Evolutionary conservation across 2,797 vertebrate species (phyloP).

Genomic region (Malacoctenus gilli): DNA sequence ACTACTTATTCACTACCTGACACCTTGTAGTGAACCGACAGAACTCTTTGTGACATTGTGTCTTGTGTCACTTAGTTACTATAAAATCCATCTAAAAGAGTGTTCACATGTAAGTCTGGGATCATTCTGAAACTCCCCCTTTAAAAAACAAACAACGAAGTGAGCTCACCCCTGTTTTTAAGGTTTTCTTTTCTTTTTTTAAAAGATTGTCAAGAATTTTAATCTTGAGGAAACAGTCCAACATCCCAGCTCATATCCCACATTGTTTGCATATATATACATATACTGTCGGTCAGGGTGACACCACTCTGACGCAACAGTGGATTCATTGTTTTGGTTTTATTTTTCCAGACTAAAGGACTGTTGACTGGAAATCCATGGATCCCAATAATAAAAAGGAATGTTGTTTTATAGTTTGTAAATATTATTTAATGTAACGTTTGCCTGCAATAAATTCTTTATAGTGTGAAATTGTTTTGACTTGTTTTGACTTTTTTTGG

Average conservation of each 20-base stretch:
- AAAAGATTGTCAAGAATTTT: too few species aligned
- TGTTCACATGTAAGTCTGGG: slow-evolving; percentile 15
- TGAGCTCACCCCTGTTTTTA: too few species aligned
- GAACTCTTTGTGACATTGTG: slow-evolving; percentile 15
- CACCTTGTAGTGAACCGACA: slow-evolving; percentile 11
- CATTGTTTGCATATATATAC: slow-evolving; percentile 45
- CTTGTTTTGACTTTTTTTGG: slow-evolving; percentile 1
- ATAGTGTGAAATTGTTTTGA: slow-evolving; percentile 60
- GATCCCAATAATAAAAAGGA: slow-evolving; percentile 55
- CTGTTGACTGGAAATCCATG: slow-evolving; percentile 58
- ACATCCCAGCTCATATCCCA: slow-evolving; percentile 36
- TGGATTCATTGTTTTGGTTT: slow-evolving; percentile 34
- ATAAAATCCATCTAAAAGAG: slow-evolving; percentile 12
- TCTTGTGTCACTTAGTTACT: slow-evolving; percentile 21
- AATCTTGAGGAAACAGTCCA: too few species aligned
- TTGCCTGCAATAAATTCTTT: slow-evolving; percentile 87
- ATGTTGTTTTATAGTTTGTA: slow-evolving; percentile 83
- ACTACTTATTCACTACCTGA: slow-evolving; percentile 11
- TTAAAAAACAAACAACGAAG: too few species aligned
- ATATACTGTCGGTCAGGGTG: slow-evolving; percentile 25
- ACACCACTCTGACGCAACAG: slow-evolving; percentile 9
- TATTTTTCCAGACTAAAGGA: slow-evolving; percentile 49
- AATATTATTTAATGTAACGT: slow-evolving; percentile 83
- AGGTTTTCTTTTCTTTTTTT: too few species aligned
- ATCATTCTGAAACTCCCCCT: too few species aligned